A percentile compares a stretch with the other conserved stretches of the same genome.
Evolutionary conservation across 2,797 vertebrate species (phyloP).

Genomic region (Lophius americanus): DNA sequence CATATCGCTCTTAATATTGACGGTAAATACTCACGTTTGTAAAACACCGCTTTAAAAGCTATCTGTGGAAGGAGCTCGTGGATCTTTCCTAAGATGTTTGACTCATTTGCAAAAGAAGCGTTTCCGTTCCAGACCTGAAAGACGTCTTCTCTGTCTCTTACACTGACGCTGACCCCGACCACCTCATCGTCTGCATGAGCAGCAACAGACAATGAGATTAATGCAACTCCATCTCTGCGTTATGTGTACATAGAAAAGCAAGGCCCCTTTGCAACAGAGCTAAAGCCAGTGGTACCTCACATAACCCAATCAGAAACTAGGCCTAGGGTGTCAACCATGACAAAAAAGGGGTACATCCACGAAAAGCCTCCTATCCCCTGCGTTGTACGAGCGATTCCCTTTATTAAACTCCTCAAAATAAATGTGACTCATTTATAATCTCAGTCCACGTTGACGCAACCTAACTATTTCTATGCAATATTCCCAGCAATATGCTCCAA

Average conservation of each 20-base stretch:
- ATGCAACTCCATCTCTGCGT: background rate
- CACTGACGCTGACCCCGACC: conserved; percentile 92
- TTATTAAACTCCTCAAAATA: no score
- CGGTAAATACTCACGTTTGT: conserved; percentile 90
- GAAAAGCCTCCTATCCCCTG: no score
- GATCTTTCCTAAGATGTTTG: conserved; percentile 91
- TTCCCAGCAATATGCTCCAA: no score
- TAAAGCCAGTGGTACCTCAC: background rate
- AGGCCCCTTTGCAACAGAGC: background rate
- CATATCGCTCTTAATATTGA: background rate
- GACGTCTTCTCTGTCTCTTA: conserved; percentile 92
- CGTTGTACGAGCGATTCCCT: no score
- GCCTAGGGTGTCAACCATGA: no score
- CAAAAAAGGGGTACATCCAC: no score
- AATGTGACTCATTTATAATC: no score
- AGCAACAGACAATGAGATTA: background rate
- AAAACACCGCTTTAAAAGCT: conserved; percentile 94
- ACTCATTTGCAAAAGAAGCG: conserved; percentile 87
- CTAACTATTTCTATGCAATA: no score
- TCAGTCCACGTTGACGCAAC: no score
- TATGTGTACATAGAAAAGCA: background rate
- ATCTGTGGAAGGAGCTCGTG: conserved; percentile 91
- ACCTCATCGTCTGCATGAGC: conserved; percentile 90
- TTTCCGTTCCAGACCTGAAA: conserved; percentile 97
- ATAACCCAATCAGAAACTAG: background rate